Evolutionary conservation across 37 sponge, comb jelly and placozoan species (phyloP).

Genomic region (Diacarnus erythraeanus): DNA sequence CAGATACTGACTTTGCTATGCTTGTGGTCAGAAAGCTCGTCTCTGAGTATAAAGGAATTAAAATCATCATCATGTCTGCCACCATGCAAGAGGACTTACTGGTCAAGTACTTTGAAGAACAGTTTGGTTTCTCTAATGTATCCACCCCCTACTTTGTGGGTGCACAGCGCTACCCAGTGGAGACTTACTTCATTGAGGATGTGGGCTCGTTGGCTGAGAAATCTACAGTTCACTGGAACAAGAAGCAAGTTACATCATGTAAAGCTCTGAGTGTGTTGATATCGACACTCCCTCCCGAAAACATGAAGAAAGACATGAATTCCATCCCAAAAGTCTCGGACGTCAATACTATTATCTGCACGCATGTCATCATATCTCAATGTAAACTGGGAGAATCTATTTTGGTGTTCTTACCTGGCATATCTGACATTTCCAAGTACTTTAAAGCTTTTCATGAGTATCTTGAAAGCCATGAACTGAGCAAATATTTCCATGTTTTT

Average conservation of each 20-base stretch:
- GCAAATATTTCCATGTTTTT: conserved; percentile 36
- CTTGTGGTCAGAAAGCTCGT: conserved; percentile 63
- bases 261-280: background rate
- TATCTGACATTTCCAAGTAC: conserved; percentile 43
- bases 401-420: conserved; percentile 75
- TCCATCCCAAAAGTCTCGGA: conserved; percentile 17
- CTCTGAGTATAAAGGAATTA: conserved; percentile 3
- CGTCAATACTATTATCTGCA: conserved; percentile 22
- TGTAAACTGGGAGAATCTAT: conserved; percentile 48
- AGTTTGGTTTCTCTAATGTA: conserved; percentile 21
- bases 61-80: conserved; percentile 80
- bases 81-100: conserved; percentile 60
- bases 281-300: background rate
- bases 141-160: conserved; percentile 66
- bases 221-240: background rate
- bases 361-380: conserved; percentile 48
- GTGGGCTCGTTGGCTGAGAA: background rate
- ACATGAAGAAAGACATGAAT: background rate
- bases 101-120: conserved; percentile 55
- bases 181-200: conserved; percentile 55
- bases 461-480: conserved; percentile 3
- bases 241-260: conserved; percentile 9
- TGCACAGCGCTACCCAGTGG: conserved; percentile 43
- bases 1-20: conserved; percentile 61
- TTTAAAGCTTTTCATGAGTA: conserved; percentile 20